Base-by-base conservation (phyloP, 2,888 invertebrate genomes). In the Heteromyza rotundicornis region DNA sequence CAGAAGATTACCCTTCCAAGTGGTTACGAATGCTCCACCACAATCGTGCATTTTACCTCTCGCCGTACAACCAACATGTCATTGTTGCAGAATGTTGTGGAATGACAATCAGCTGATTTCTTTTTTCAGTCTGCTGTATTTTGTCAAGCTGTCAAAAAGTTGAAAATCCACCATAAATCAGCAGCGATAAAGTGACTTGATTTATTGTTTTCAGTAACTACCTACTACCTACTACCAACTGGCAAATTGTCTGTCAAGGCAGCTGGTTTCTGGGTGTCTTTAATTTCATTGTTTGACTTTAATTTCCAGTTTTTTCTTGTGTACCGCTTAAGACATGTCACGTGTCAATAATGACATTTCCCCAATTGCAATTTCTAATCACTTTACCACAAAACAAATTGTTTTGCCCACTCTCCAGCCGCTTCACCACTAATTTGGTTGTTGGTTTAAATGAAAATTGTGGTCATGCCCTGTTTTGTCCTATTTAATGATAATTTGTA, bases 71-170 rank as follows among this genome's bases (percentile, higher is more conserved):
- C 47, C n/a, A 27, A 27, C 40, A 47, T 58, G 47, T 32, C 23
- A 55, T 40, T 59, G 36, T 36, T 57, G 57, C 63, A 63, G n/a
- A n/a, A n/a, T n/a, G n/a, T n/a, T n/a, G n/a, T n/a, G n/a, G n/a
- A n/a, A 62, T 66, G 63, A 59, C 51, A 64, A 61, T 58, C 64
- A 65, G 67, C 64, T 64, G 63, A 63, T 64, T 67, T 35, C 62
- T 62, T 61, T 62, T 64, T 35, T 19, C n/a, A 17, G 20, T 50
- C 50, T 22, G 20, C 8, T 50, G 20, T 19, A 53, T 17, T 16
- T 56, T 44, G 20, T 50, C 7, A 5, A 16, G n/a, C 20, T 50
- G 50, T 49, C 57, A 50, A 57, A 57, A 57, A 49, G 57, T 57
- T 50, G 49, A 24, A 32, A 57, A 17, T 35, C 17, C 20, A 12